Evolutionary conservation across 2,113 vertebrate species (phyloP).

Genomic region (Tupaia chinensis): DNA sequence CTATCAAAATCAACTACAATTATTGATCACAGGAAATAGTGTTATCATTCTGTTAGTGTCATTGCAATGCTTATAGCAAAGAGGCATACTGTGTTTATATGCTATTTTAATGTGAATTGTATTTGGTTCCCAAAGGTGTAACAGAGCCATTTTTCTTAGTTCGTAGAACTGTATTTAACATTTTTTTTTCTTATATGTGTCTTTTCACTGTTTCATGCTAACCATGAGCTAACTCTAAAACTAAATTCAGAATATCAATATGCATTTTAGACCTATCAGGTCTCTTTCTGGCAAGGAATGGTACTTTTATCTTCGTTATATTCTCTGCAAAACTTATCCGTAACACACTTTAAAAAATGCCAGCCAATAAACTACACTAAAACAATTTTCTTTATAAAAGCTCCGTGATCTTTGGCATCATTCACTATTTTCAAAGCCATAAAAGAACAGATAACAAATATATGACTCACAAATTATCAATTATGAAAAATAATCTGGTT

Average conservation of each 20-base stretch:
- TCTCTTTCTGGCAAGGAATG: conserved; percentile 16
- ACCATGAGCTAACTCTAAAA: conserved; percentile 19
- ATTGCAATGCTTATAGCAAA: not conserved
- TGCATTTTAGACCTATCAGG: not conserved
- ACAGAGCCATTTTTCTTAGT: conserved; percentile 2
- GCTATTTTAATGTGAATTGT: not conserved
- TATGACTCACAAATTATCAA: conserved; percentile 88
- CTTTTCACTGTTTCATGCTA: conserved; percentile 40
- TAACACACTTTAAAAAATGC: conserved; percentile 79
- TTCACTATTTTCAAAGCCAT: conserved; percentile 85
- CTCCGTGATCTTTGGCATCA: conserved; percentile 78
- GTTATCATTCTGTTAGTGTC: not conserved
- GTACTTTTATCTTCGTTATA: conserved; percentile 57
- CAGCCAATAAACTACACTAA: conserved; percentile 77
- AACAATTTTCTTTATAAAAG: conserved; percentile 82
- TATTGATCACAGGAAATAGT: not conserved
- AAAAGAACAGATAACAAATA: conserved; percentile 88
- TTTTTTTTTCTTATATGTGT: conserved; percentile 2
- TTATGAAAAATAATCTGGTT: conserved; percentile 88
- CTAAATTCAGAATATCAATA: conserved; percentile 39
- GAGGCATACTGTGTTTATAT: not conserved
- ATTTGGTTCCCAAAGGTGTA: not conserved
- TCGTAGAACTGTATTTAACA: not conserved
- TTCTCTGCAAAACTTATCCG: conserved; percentile 66
- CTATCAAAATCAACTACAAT: conserved; percentile 58